These are phyloP conservation scores for Psilanteris sp. DNA, from an alignment of 1,140 invertebrate species.

Conservation along the genomic window DNA sequence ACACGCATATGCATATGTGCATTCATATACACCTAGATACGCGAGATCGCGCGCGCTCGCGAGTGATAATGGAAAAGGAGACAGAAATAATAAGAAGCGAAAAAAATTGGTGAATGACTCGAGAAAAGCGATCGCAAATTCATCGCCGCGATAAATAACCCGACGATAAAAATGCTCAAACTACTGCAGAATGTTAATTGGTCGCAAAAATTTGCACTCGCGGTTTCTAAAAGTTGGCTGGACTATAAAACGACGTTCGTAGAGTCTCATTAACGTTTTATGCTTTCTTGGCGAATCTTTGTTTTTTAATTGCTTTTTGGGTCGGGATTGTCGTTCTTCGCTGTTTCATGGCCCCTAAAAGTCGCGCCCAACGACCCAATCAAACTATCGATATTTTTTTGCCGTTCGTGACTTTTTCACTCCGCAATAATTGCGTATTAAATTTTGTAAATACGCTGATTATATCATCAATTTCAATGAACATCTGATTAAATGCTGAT, in stretches of 20 bases:
- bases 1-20: too few species aligned
- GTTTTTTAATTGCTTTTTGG: conserved; percentile 38
- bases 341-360: conserved; percentile 31
- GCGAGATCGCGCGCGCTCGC: too few species aligned
- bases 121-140: conserved; percentile 20
- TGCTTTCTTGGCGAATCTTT: conserved; percentile 42
- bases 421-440: conserved; percentile 11
- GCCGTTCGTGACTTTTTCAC: neutral
- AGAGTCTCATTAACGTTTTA: conserved; percentile 50
- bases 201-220: conserved; percentile 47
- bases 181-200: conserved; percentile 46
- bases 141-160: conserved; percentile 15
- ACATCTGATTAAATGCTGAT: conserved; percentile 27
- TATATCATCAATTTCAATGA: conserved; percentile 28
- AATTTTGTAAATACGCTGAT: conserved; percentile 16
- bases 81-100: too few species aligned
- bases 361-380: conserved; percentile 23
- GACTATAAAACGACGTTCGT: conserved; percentile 30
- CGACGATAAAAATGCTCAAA: conserved; percentile 18
- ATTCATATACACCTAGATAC: too few species aligned
- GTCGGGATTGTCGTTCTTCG: conserved; percentile 16
- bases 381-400: conserved; percentile 6
- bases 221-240: conserved; percentile 28
- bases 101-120: conserved; percentile 11
- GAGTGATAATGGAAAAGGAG: too few species aligned